Base-by-base conservation (phyloP, 2,888 invertebrate genomes). In the Thalpophila matura region DNA sequence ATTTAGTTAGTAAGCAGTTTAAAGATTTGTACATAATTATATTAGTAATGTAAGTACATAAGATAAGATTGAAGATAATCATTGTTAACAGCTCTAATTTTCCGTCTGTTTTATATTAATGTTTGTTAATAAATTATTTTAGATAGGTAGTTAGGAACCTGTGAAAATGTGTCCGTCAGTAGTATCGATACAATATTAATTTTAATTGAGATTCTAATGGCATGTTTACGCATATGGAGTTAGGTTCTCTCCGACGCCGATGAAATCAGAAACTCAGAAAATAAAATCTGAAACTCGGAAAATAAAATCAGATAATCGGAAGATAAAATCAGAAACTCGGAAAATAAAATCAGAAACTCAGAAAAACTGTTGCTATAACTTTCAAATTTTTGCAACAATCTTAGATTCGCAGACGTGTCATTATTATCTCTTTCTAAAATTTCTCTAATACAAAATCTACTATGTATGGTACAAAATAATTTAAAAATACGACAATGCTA, bases 51-150 rank as follows among this genome's bases (percentile, higher is more conserved):
- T 72, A 77, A 69, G 66, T 57, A 27, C 18, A 20, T 84, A 94
- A 93, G 93, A 92, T 88, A 81, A 92, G 93, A 93, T 94, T 92
- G 92, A 94, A 86, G 93, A 83, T 88, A 92, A 93, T 93, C 93
- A 93, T 93, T 90, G 92, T 86, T 84, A 80, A 76, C 68, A 76
- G 85, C 83, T 84, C 79, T 81, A 74, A 85, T 63, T 81, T 79
- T 74, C 72, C 74, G 58, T 75, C 59, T 80, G 59, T 70, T 71
- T 74, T 63, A 68, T 63, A 58, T 51, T 66, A 61, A 79, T 68
- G 20, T 80, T 74, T 74, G 73, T 72, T 74, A 73, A 50, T 58
- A 59, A 59, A 66, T 64, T 54, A 66, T 61, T 58, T 71, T 58
- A 50, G 26, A n/a, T 63, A 54, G 27, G 5, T 62, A 53, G 27